Percentiles rank a stretch among this genome's conserved stretches.
Evolutionary conservation across 1,140 invertebrate species (phyloP).

Genomic region (Lysiphlebus fabarum): DNA sequence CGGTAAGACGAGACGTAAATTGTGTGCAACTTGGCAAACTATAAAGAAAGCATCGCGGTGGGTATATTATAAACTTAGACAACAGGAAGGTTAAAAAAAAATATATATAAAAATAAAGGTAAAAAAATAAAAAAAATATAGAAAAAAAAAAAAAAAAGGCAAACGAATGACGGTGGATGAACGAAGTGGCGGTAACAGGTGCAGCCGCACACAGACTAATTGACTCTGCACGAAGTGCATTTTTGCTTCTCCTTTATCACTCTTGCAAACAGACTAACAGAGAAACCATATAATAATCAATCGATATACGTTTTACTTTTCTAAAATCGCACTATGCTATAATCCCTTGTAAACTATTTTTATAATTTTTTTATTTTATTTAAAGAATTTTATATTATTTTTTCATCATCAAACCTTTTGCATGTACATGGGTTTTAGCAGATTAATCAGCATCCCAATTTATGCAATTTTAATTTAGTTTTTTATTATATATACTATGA

Average conservation of each 20-base stretch:
- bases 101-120: slow-evolving; percentile 4
- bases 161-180: slow-evolving; percentile 16
- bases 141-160: slow-evolving; percentile 16
- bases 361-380: too few relatives aligned
- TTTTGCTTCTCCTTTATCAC: not conserved
- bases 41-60: slow-evolving; percentile 22
- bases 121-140: slow-evolving; percentile 13
- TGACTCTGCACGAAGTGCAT: slow-evolving; percentile 28
- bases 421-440: too few relatives aligned
- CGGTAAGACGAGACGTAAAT: slow-evolving; percentile 22
- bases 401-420: too few relatives aligned
- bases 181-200: slow-evolving; percentile 22
- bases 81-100: slow-evolving; percentile 24
- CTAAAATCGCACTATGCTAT: slow-evolving; percentile 33
- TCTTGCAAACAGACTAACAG: too few relatives aligned
- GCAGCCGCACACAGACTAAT: slow-evolving; percentile 32
- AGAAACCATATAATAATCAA: slow-evolving; percentile 32
- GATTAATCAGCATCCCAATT: too few relatives aligned
- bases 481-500: too few relatives aligned
- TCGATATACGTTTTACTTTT: slow-evolving; percentile 32
- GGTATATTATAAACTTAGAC: slow-evolving; percentile 29
- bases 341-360: slow-evolving; percentile 25
- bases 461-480: too few relatives aligned
- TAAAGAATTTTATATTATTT: too few relatives aligned
- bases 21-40: slow-evolving; percentile 3